A percentile compares a stretch with the other conserved stretches of the same genome.
Evolutionary conservation across 2,888 invertebrate genomes (phyloP).

Genomic region (Oligia fasciuncula): DNA sequence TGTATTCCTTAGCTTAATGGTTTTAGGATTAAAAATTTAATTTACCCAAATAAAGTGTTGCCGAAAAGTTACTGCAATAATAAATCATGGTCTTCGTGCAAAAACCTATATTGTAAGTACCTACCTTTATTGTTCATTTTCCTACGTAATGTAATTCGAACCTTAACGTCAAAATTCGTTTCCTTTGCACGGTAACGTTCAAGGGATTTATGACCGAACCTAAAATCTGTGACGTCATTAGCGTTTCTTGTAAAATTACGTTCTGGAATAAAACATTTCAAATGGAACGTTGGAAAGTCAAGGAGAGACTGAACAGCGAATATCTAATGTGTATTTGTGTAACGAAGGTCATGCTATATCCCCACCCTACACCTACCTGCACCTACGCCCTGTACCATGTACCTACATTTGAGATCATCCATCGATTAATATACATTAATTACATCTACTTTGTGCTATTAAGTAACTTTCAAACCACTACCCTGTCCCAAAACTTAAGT

Average conservation of each 20-base stretch:
- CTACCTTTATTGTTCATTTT: conserved; percentile 58
- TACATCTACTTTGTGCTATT: background rate
- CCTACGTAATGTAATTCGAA: conserved; percentile 59
- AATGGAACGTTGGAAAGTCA: conserved; percentile 18
- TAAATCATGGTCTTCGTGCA: conserved; percentile 53
- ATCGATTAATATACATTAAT: too few relatives aligned
- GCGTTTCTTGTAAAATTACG: conserved; percentile 38
- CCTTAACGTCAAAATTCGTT: conserved; percentile 61
- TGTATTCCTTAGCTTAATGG: conserved; percentile 41
- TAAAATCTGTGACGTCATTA: conserved; percentile 51
- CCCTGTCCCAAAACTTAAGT: background rate
- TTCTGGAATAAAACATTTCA: conserved; percentile 34
- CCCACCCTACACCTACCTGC: background rate
- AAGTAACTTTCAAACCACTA: background rate
- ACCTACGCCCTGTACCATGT: background rate
- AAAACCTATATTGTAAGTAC: conserved; percentile 52
- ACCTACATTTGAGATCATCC: background rate
- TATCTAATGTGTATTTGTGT: background rate
- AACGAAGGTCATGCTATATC: background rate
- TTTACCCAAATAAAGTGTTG: conserved; percentile 47
- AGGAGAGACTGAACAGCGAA: background rate
- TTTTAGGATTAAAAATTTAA: conserved; percentile 47
- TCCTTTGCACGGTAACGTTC: conserved; percentile 56
- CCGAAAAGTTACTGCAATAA: conserved; percentile 49
- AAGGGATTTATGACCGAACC: conserved; percentile 52